Evolutionary conservation across 2,113 vertebrate genomes (phyloP), one percentile per base, ranked within the genome.

Genomic region (Oriolus oriolus): DNA sequence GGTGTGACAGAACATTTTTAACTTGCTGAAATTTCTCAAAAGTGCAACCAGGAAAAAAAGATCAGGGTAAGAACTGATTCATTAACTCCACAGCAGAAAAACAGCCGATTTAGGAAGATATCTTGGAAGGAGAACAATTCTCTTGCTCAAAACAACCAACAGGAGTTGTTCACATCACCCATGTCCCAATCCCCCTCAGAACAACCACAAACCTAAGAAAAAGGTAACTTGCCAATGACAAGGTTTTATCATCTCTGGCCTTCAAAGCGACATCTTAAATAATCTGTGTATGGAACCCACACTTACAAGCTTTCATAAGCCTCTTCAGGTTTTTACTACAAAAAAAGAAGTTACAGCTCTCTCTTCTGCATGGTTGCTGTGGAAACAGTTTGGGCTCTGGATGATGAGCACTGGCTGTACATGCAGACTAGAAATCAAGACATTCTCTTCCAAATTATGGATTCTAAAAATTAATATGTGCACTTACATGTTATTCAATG

Each of bases 341-440:
- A 81, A 93, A 89, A 90, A 89, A 84, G 53, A 93, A 94, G 74
- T 78, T 94, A 80, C 54, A 87, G 90, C 23, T 70, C 89, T 79
- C 76, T 89, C 81, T 96, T 93, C 83, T 94, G 86, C 50, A 78
- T 35, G 47, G 98, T 98, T 98, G 95, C 97, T 97, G 96, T 96
- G 97, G 98, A 98, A 98, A 98, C 97, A 65, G 30, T 89, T 82
- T 93, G 79, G 87, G 56, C 88, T 91, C 77, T 54, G 71, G 79
- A 80, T 95, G 94, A 93, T 69, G 64, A 97, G 69, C 89, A 94
- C 50, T 88, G 54, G 83, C 68, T 97, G 33, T 56, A 94, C 44
- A 79, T 7, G n/a, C 68, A 94, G 87, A 93, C 82, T 61, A 93
- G 81, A 96, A 94, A 96, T 88, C 45, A 87, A 86, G 77, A 90